phyloP scores from a whole-genome alignment of 2,113 vertebrate species.

The Erpornis zantholeuca region DNA sequence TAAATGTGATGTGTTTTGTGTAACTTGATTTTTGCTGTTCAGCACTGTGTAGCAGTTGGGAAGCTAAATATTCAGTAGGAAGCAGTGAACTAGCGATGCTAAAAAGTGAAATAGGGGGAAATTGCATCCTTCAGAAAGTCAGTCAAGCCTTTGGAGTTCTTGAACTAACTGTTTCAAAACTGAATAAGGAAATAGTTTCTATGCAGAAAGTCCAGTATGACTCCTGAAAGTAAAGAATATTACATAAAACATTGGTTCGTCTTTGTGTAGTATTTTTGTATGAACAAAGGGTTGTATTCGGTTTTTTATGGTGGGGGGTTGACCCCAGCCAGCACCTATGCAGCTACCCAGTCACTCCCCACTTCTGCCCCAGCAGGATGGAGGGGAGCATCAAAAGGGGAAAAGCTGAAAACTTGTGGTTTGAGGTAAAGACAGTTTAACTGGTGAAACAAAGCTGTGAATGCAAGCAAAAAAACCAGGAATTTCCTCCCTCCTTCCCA shows the following conservation, averaged over 20 bases:
- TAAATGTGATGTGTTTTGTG: background rate
- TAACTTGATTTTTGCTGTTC: background rate
- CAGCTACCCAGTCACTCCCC: rapidly evolving
- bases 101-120: background rate
- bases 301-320: background rate
- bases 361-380: background rate
- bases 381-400: background rate
- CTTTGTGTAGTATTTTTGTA: background rate
- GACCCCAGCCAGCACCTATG: background rate
- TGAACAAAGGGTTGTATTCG: background rate
- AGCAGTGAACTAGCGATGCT: background rate
- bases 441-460: background rate
- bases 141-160: background rate
- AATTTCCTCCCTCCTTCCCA: background rate
- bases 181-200: background rate
- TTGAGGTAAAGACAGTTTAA: background rate
- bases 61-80: background rate
- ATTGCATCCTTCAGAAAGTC: background rate
- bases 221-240: background rate
- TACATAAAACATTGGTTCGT: rapidly evolving
- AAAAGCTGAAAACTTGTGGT: background rate
- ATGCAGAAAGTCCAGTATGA: background rate
- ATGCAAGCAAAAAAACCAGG: background rate
- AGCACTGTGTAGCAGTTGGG: background rate
- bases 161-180: background rate